Conservation (phyloP, 2,797 vertebrate species). For the Pseudochirops corinnae region DNA sequence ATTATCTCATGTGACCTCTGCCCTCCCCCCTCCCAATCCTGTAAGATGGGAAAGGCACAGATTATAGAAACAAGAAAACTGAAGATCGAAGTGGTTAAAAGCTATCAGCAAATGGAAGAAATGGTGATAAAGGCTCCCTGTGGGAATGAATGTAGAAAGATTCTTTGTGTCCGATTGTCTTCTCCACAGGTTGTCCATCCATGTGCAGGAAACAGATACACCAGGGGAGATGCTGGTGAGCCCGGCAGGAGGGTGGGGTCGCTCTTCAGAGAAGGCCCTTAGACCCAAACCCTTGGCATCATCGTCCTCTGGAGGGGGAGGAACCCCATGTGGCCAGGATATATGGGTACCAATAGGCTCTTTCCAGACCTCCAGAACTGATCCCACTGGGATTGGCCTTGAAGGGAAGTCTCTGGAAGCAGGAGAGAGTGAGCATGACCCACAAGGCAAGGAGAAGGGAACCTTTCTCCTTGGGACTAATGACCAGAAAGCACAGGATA, state of each 20-base stretch:
- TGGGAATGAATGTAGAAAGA: not conserved
- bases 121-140: not conserved
- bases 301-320: slow-evolving; percentile 41
- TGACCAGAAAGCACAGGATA: slow-evolving; percentile 61
- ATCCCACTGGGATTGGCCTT: slow-evolving; percentile 61
- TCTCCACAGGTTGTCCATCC: slow-evolving; percentile 80
- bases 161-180: slow-evolving; percentile 49
- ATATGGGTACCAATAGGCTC: slow-evolving; percentile 51
- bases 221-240: slow-evolving; percentile 70
- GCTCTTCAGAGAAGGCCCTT: slow-evolving; percentile 35
- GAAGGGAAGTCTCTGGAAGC: not conserved
- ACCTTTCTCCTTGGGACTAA: not conserved
- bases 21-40: not conserved
- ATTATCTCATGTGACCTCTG: not conserved
- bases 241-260: slow-evolving; percentile 39
- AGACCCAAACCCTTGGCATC: not conserved
- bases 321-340: slow-evolving; percentile 51
- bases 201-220: slow-evolving; percentile 66
- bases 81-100: not conserved
- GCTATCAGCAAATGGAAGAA: not conserved
- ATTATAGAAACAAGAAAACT: not conserved
- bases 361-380: slow-evolving; percentile 57
- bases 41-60: not conserved
- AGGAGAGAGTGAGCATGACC: slow-evolving; percentile 56
- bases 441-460: slow-evolving; percentile 27